Percentiles rank a stretch among this genome's conserved stretches.
These are phyloP conservation scores for Drosophila melanica DNA, from an alignment of 1,140 invertebrate genomes.

Conservation along the genomic window DNA sequence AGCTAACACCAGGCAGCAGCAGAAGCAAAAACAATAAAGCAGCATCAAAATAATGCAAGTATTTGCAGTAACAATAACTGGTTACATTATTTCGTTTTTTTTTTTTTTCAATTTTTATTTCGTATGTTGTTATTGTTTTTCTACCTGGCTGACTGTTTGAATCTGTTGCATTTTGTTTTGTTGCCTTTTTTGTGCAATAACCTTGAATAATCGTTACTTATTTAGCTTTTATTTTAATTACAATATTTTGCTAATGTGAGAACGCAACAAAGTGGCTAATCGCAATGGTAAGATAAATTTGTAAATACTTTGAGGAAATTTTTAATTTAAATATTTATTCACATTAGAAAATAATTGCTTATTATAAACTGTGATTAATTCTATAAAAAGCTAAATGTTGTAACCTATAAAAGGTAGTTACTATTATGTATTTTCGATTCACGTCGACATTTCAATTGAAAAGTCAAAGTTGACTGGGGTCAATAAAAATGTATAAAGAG, in stretches of 20 bases:
- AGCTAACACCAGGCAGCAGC: constrained; percentile 21
- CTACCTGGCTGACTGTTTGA: constrained; percentile 42
- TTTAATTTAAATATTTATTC: not conserved
- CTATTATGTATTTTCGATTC: not conserved
- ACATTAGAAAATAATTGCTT: not conserved
- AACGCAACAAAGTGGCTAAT: constrained; percentile 28
- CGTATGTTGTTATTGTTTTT: constrained; percentile 50
- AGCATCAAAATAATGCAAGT: constrained; percentile 40
- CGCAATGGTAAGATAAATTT: not conserved
- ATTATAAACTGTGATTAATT: not conserved
- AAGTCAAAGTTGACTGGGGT: not conserved
- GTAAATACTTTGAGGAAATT: not conserved
- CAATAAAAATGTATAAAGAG: too few species aligned
- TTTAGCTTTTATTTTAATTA: constrained; percentile 53
- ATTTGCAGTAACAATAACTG: constrained; percentile 74
- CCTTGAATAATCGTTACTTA: constrained; percentile 50
- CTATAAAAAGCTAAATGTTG: not conserved
- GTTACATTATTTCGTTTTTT: constrained; percentile 65
- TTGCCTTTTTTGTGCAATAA: constrained; percentile 57
- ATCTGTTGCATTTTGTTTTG: constrained; percentile 29
- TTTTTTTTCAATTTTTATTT: constrained; percentile 31
- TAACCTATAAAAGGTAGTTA: too few species aligned
- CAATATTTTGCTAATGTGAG: constrained; percentile 58
- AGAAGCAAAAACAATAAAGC: constrained; percentile 24
- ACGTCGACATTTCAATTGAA: not conserved